Percentiles rank a stretch among this genome's conserved stretches.
Evolutionary conservation across 1,140 invertebrate species (phyloP).

Genomic region (Mycetomoellerius zeteki): DNA sequence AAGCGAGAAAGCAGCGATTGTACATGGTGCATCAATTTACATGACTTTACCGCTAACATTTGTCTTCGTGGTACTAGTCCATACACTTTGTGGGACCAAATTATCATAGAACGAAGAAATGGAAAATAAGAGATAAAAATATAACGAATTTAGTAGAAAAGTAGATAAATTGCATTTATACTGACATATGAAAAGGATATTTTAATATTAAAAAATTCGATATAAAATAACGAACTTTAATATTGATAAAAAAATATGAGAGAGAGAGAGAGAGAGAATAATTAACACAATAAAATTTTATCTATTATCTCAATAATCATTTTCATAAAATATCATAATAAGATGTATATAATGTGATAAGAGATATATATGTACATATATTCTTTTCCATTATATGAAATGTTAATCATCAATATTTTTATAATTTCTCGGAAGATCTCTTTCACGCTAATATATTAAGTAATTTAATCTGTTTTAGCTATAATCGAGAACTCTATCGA

Average conservation of each 20-base stretch:
- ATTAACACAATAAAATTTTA: neutral
- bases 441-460: neutral
- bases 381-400: neutral
- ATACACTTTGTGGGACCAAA: constrained; percentile 62
- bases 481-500: neutral
- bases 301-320: neutral
- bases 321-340: neutral
- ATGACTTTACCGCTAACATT: constrained; percentile 76
- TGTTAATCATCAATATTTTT: constrained; percentile 9
- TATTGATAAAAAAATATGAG: neutral
- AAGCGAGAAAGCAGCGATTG: constrained; percentile 64
- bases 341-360: neutral
- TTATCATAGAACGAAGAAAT: constrained; percentile 36
- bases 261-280: too few species aligned
- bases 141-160: constrained; percentile 48
- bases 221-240: neutral
- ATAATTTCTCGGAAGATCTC: neutral
- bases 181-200: constrained; percentile 33
- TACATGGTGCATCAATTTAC: constrained; percentile 75
- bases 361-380: neutral
- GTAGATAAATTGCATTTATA: constrained; percentile 65
- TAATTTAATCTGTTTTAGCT: neutral
- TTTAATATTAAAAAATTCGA: constrained; percentile 43
- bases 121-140: constrained; percentile 67
- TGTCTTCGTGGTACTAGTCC: constrained; percentile 75